Evolutionary conservation across 2,888 invertebrate species (phyloP).

Genomic region (Drosophila neutralis): DNA sequence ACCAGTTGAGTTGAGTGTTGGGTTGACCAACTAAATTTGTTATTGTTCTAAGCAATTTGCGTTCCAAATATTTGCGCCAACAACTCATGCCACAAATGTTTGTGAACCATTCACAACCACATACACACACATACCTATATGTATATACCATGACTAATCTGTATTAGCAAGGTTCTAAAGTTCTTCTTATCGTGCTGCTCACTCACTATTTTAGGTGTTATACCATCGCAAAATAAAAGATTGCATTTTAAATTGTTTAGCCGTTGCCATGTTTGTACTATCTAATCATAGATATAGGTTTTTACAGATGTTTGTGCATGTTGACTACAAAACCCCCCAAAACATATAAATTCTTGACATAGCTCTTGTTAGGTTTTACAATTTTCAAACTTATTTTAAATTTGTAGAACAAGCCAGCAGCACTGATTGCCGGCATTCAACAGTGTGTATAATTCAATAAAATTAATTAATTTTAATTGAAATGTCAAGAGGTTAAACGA

Average conservation of each 20-base stretch:
- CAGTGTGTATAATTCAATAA: constrained; percentile 62
- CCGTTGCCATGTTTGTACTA: constrained; percentile 3
- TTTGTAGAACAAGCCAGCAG: constrained; percentile 15
- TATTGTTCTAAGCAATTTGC: constrained; percentile 57
- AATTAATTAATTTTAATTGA: constrained; percentile 69
- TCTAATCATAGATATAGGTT: constrained; percentile 9
- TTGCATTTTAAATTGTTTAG: constrained; percentile 45
- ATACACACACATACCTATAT: neutral
- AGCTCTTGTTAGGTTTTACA: neutral
- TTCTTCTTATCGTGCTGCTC: constrained; percentile 28
- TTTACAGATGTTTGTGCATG: neutral
- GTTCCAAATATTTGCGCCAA: constrained; percentile 61
- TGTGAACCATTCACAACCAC: constrained; percentile 21
- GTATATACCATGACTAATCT: constrained; percentile 61
- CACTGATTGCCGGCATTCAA: constrained; percentile 42
- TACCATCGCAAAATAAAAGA: constrained; percentile 17
- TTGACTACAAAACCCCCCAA: neutral
- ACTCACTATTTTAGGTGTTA: constrained; percentile 19
- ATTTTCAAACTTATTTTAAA: constrained; percentile 8
- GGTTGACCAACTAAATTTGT: constrained; percentile 57
- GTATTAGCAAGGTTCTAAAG: constrained; percentile 35
- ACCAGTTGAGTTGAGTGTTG: constrained; percentile 47
- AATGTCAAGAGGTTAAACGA: constrained; percentile 65
- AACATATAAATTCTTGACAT: too few relatives aligned
- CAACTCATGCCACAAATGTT: constrained; percentile 38